Evolutionary conservation across 1,140 invertebrate genomes (phyloP).

Genomic region (Cotesia chilonis): DNA sequence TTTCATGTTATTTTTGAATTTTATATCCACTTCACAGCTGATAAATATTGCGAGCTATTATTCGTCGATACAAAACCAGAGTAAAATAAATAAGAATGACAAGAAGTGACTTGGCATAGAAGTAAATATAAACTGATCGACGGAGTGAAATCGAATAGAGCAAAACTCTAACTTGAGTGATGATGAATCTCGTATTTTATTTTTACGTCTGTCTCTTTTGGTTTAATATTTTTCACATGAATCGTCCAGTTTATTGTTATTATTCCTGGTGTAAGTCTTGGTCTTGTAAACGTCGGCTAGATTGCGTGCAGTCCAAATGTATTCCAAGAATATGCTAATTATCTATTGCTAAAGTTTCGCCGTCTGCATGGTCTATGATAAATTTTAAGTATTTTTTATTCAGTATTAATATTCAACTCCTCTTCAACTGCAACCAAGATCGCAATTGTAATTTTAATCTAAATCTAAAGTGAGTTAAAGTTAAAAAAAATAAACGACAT

Average conservation of each 20-base stretch:
- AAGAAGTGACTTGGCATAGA: background rate
- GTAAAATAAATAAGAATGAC: background rate
- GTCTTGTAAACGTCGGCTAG: too few relatives aligned
- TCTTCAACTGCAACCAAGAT: too few relatives aligned
- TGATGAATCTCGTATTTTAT: background rate
- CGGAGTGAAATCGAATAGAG: conserved; percentile 1
- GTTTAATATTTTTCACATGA: background rate
- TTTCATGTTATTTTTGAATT: too few relatives aligned
- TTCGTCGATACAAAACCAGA: background rate
- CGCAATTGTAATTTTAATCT: too few relatives aligned
- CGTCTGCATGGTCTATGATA: conserved; percentile 38
- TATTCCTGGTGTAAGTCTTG: background rate
- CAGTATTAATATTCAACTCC: too few relatives aligned
- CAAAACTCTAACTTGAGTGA: background rate
- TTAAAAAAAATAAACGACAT: too few relatives aligned
- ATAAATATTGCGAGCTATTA: too few relatives aligned
- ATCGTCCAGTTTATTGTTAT: background rate
- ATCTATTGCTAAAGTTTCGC: conserved; percentile 47
- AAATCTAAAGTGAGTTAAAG: too few relatives aligned
- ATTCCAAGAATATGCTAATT: conserved; percentile 53
- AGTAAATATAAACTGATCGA: conserved; percentile 7
- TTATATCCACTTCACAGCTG: too few relatives aligned
- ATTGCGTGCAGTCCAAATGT: conserved; percentile 54
- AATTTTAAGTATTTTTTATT: background rate
- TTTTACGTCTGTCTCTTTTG: background rate